Conservation (phyloP, 2,797 vertebrate genomes). For the Spinus olivaceus region DNA sequence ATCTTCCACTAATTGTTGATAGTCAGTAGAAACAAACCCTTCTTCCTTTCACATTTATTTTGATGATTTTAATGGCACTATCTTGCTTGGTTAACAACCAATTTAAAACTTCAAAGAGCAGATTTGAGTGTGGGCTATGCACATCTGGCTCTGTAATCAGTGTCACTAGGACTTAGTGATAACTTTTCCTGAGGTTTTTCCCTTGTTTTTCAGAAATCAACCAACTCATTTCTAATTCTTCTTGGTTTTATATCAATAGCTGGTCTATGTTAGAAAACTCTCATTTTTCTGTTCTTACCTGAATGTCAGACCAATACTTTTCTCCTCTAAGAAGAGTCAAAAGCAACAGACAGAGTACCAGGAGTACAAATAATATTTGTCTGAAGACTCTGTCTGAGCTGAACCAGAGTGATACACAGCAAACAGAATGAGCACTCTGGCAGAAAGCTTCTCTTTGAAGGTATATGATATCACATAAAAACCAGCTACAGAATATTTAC, state of each 20-base stretch:
- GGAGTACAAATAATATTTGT: not conserved
- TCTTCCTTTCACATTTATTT: not conserved
- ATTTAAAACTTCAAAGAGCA: not conserved
- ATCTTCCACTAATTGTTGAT: not conserved
- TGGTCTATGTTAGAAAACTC: not conserved
- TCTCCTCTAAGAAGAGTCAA: not conserved
- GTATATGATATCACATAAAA: not conserved
- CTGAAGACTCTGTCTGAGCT: not conserved
- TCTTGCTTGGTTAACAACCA: not conserved
- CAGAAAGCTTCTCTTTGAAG: slow-evolving; percentile 47
- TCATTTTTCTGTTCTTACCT: not conserved
- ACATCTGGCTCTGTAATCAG: not conserved
- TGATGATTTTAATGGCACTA: not conserved
- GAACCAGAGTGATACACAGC: not conserved
- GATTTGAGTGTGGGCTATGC: not conserved
- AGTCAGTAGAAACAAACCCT: not conserved
- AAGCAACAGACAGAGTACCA: not conserved
- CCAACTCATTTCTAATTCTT: not conserved
- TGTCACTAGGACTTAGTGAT: not conserved
- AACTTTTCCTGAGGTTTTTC: not conserved
- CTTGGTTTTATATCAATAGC: not conserved
- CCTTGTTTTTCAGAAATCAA: not conserved
- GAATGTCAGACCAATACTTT: not conserved
- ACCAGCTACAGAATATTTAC: slow-evolving; percentile 45
- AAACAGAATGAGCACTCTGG: not conserved